Percentiles rank a stretch among this genome's conserved stretches.
These are phyloP conservation scores for Monarcha castaneiventris DNA, from an alignment of 2,113 vertebrate species.

Conservation along the genomic window DNA sequence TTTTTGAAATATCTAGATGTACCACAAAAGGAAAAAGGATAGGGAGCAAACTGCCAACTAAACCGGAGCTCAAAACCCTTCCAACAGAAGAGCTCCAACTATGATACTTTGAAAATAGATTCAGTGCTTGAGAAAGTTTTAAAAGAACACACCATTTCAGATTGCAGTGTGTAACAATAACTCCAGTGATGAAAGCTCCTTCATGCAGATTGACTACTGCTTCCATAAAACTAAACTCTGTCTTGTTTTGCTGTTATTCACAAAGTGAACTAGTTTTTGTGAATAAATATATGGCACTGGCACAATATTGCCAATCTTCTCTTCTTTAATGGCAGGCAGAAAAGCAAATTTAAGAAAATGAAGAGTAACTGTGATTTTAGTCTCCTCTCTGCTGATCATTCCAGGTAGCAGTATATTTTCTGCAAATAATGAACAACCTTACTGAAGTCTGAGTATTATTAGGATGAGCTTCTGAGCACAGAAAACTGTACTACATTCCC, in stretches of 20 bases:
- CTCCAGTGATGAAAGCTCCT: not conserved
- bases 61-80: not conserved
- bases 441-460: not conserved
- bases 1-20: not conserved
- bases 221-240: not conserved
- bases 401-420: not conserved
- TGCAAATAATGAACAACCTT: not conserved
- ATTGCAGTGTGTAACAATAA: not conserved
- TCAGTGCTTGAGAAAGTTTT: not conserved
- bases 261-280: not conserved
- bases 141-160: not conserved
- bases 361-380: not conserved
- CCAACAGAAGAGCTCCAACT: not conserved
- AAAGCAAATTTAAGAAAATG: not conserved
- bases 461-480: not conserved
- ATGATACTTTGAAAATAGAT: not conserved
- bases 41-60: conserved; percentile 16
- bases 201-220: not conserved
- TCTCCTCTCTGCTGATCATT: not conserved
- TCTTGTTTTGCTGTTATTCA: not conserved
- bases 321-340: not conserved
- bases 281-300: not conserved
- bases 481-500: not conserved
- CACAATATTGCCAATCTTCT: not conserved
- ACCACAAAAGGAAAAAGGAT: conserved; percentile 28